Base-by-base conservation (phyloP, 2,113 vertebrate genomes). In the Petaurus breviceps region DNA sequence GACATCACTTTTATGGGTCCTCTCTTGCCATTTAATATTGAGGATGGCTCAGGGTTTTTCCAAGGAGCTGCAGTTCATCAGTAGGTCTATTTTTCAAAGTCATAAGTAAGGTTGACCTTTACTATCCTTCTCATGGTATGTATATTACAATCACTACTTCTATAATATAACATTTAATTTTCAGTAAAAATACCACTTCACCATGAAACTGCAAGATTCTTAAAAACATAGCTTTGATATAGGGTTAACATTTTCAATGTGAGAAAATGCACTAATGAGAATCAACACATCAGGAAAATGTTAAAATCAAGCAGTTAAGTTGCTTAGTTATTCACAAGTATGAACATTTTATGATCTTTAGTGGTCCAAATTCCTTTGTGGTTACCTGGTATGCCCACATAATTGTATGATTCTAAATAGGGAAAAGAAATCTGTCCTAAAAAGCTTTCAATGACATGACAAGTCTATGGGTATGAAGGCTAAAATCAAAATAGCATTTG, bases 21-120 rank as follows among this genome's bases (percentile, higher is more conserved):
- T 93, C 90, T 77, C 47, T 95, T 96, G 91, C 90, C 52, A 96
- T 94, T 95, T 95, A 28, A 92, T 94, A 2, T 49, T 93, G 89
- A 96, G 47, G 0, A 8, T 46, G 91, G 43, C 90, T 26, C 52
- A 84, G n/a, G n/a, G n/a, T 84, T 43, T 84, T 19, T 84, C 93
- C 68, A 92, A 94, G 92, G 50, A 43, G n/a, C n/a, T 77, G 37
- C 12, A n/a, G 31, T 77, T 31, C 31, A 61, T 31, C 26, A 31
- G 14, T n/a, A 14, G 14, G 31, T n/a, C 4, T 31, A n/a, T 77
- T 37, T n/a, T 77, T n/a, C n/a, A 84, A 84, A 84, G 37, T 2
- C 19, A 8, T 84, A 84, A 77, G 37, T 19, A 77, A 43, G 19
- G n/a, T 43, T 84, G n/a, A 84, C 37, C 19, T 84, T 84, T 84